These are phyloP conservation scores for Chrysomela aeneicollis DNA, from an alignment of 2,888 invertebrate species.

Conservation along the genomic window DNA sequence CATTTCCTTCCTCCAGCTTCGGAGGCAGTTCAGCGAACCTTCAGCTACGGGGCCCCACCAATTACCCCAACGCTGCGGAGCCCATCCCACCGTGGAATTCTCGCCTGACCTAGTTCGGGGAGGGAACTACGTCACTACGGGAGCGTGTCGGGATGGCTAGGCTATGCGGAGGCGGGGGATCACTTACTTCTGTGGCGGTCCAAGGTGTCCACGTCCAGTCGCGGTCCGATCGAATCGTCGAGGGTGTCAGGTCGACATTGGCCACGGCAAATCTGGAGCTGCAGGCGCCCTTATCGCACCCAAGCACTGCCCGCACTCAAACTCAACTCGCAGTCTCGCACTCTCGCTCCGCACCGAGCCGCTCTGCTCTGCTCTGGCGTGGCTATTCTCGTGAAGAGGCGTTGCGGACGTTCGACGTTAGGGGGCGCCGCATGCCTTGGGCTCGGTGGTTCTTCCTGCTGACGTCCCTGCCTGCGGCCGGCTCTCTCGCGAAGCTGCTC, in stretches of 20 bases:
- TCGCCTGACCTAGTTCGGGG: constrained; percentile 1
- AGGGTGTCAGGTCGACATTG: constrained; percentile 62
- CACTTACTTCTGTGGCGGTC: not conserved
- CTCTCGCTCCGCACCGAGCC: constrained; percentile 57
- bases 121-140: not conserved
- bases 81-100: not conserved
- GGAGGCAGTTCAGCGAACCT: too few relatives aligned
- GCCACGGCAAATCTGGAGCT: constrained; percentile 45
- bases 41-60: too few relatives aligned
- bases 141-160: not conserved
- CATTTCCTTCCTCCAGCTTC: too few relatives aligned
- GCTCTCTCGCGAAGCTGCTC: too few relatives aligned
- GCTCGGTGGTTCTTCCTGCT: not conserved
- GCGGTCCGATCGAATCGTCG: constrained; percentile 58
- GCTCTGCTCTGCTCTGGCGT: constrained; percentile 52
- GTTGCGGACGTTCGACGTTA: constrained; percentile 36
- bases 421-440: constrained; percentile 42
- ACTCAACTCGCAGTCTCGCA: constrained; percentile 48
- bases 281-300: constrained; percentile 58
- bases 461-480: too few relatives aligned
- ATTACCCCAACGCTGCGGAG: not conserved
- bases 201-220: constrained; percentile 27
- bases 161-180: not conserved
- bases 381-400: constrained; percentile 47
- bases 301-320: constrained; percentile 58